Conservation (phyloP, 1,140 invertebrate genomes). For the Helicoverpa armigera region DNA sequence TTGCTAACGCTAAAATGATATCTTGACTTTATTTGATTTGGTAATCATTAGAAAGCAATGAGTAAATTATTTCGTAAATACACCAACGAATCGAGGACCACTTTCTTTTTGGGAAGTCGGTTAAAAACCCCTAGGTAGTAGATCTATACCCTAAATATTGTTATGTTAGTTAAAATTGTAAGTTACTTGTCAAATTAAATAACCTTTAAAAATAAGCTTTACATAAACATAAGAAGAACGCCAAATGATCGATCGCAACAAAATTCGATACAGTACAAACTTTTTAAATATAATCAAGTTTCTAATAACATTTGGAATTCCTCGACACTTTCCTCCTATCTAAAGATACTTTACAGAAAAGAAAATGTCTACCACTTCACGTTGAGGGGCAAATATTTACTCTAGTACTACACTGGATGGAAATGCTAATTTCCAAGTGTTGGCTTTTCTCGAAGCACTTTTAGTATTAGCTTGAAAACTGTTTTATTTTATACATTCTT, state of each 20-base stretch:
- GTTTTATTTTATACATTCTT: slow-evolving; percentile 18
- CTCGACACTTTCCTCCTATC: neutral
- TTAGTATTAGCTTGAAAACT: slow-evolving; percentile 12
- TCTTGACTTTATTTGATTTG: neutral
- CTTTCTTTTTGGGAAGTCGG: no score
- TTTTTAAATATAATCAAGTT: neutral
- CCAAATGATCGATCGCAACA: neutral
- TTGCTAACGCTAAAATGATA: neutral
- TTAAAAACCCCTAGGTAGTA: no score
- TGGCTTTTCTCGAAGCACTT: slow-evolving; percentile 15
- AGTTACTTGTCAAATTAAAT: no score
- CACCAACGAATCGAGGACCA: no score
- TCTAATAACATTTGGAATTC: neutral
- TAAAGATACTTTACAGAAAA: slow-evolving; percentile 5
- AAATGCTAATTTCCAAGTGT: slow-evolving; percentile 41
- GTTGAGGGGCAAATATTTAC: slow-evolving; percentile 24
- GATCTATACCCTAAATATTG: no score
- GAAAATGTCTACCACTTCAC: slow-evolving; percentile 19
- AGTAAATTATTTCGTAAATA: no score
- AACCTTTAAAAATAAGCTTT: no score
- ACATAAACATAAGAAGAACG: neutral
- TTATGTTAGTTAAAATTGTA: no score
- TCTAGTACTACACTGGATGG: slow-evolving; percentile 26
- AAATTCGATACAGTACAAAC: neutral
- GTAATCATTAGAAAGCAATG: neutral